Conservation (phyloP, 2,888 invertebrate species). For the Drosophila pegasa region DNA sequence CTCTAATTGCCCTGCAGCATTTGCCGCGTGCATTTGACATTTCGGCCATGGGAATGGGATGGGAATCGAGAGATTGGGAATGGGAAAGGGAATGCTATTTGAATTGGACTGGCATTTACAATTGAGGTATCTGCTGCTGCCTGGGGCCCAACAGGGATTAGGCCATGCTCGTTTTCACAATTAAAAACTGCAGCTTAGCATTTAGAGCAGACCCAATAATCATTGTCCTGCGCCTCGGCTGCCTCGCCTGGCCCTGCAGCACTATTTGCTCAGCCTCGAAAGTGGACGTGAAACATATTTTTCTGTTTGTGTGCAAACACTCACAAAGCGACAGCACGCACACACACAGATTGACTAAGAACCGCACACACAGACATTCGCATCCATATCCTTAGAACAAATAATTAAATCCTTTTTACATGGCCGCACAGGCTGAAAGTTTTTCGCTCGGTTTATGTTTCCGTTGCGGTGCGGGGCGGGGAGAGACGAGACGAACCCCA, state of each 20-base stretch:
- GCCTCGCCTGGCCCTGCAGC: constrained; percentile 17
- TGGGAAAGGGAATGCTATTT: constrained; percentile 1
- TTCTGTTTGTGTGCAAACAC: constrained; percentile 63
- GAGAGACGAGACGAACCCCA: constrained; percentile 11
- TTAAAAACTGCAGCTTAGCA: constrained; percentile 67
- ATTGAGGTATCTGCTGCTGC: constrained; percentile 23
- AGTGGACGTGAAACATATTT: constrained; percentile 79
- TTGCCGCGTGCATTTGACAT: constrained; percentile 68
- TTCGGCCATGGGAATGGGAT: constrained; percentile 24
- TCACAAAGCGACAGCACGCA: constrained; percentile 38
- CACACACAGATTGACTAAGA: constrained; percentile 16
- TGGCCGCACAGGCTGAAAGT: constrained; percentile 72
- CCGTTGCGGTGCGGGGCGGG: constrained; percentile 34
- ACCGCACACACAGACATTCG: constrained; percentile 14
- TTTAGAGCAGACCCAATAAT: constrained; percentile 36
- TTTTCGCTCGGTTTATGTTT: constrained; percentile 48
- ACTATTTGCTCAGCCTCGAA: constrained; percentile 53
- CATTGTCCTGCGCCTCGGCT: constrained; percentile 13
- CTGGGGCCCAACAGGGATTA: constrained; percentile 58
- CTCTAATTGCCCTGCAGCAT: constrained; percentile 66
- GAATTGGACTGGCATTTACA: constrained; percentile 7
- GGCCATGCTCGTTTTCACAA: constrained; percentile 66
- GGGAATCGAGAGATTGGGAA: no score
- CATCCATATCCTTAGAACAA: constrained; percentile 77
- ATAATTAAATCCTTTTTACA: constrained; percentile 84